These are phyloP conservation scores for Lasioglossum oenotherae DNA, from an alignment of 2,888 invertebrate species.

Conservation along the genomic window DNA sequence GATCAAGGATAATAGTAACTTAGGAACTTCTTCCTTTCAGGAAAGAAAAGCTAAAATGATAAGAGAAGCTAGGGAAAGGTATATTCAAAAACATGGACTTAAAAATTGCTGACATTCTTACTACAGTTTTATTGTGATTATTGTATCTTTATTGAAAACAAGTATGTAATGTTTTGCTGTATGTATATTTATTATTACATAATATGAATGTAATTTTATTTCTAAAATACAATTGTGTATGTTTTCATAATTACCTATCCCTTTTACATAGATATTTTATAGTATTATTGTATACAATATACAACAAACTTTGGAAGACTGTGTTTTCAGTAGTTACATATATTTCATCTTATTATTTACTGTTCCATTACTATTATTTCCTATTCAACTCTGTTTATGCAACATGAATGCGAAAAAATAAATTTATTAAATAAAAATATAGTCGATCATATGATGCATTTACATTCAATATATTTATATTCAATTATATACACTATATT, in stretches of 20 bases:
- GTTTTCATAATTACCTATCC: slow-evolving; percentile 65
- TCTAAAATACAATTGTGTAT: slow-evolving; percentile 72
- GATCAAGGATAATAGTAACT: slow-evolving; percentile 62
- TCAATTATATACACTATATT: slow-evolving; percentile 12
- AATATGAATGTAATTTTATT: slow-evolving; percentile 79
- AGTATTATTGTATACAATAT: slow-evolving; percentile 65
- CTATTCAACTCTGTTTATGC: slow-evolving; percentile 33
- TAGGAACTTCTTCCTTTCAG: slow-evolving; percentile 88
- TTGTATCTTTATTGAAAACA: slow-evolving; percentile 69
- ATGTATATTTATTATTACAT: slow-evolving; percentile 79
- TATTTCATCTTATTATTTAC: slow-evolving; percentile 30
- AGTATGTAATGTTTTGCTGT: slow-evolving; percentile 75
- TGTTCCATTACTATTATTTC: neutral
- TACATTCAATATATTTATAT: slow-evolving; percentile 17
- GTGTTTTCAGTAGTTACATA: slow-evolving; percentile 14
- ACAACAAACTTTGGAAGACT: slow-evolving; percentile 57
- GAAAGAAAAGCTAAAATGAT: slow-evolving; percentile 92
- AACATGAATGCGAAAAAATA: slow-evolving; percentile 8
- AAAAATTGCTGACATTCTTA: slow-evolving; percentile 81
- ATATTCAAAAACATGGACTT: slow-evolving; percentile 91
- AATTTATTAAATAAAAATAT: slow-evolving; percentile 23
- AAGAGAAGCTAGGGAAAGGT: slow-evolving; percentile 90
- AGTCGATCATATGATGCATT: slow-evolving; percentile 5
- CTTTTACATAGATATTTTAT: slow-evolving; percentile 51
- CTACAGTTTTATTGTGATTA: slow-evolving; percentile 66